A percentile compares a stretch with the other conserved stretches of the same genome.
Evolutionary conservation across 2,888 invertebrate species (phyloP).

Genomic region (Papilio elwesi): DNA sequence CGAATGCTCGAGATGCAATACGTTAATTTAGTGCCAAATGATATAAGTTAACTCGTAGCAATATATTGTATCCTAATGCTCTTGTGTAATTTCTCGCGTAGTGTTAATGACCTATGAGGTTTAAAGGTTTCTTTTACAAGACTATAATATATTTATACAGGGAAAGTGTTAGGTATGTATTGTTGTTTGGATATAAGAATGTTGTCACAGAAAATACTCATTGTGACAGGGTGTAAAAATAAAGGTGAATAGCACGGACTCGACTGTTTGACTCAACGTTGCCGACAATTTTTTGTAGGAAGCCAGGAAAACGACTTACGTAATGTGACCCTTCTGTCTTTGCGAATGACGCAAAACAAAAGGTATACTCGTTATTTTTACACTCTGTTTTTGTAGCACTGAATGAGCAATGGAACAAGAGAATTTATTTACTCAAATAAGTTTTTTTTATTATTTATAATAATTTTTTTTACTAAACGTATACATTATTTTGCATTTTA

Average conservation of each 20-base stretch:
- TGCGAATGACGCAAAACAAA: not conserved
- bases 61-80: slow-evolving; percentile 82
- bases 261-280: slow-evolving; percentile 18
- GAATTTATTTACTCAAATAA: slow-evolving; percentile 84
- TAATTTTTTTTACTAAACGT: slow-evolving; percentile 76
- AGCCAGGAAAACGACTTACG: slow-evolving; percentile 35
- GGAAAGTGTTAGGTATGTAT: slow-evolving; percentile 82
- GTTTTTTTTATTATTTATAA: slow-evolving; percentile 79
- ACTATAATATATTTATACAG: slow-evolving; percentile 83
- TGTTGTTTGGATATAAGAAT: slow-evolving; percentile 79
- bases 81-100: slow-evolving; percentile 82
- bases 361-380: slow-evolving; percentile 66
- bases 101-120: slow-evolving; percentile 83
- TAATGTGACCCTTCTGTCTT: slow-evolving; percentile 12
- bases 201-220: slow-evolving; percentile 83
- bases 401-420: slow-evolving; percentile 83
- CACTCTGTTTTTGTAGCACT: slow-evolving; percentile 78
- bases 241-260: slow-evolving; percentile 52
- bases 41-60: slow-evolving; percentile 84
- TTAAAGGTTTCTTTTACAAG: slow-evolving; percentile 83
- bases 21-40: slow-evolving; percentile 85
- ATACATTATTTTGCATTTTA: slow-evolving; percentile 82
- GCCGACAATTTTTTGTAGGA: slow-evolving; percentile 5
- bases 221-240: slow-evolving; percentile 78
- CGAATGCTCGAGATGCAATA: slow-evolving; percentile 82